A percentile compares a stretch with the other conserved stretches of the same genome.
Conservation (phyloP, 1,140 invertebrate genomes). For the Aphaenogaster floridana region DNA sequence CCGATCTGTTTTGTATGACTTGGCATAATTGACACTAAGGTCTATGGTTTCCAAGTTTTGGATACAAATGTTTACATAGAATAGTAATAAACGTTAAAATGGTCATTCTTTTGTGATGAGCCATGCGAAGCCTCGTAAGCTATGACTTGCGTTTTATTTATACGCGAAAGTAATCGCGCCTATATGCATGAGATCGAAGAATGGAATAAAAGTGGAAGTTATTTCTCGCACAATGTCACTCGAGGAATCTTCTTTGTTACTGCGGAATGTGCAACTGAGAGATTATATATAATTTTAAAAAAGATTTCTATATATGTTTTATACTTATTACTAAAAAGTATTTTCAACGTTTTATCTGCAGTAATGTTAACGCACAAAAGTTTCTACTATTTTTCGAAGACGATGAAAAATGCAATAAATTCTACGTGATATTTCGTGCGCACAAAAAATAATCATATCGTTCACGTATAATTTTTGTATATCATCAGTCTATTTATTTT, state of each 20-base stretch:
- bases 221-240: neutral
- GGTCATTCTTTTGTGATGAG: neutral
- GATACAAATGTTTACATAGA: neutral
- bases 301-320: neutral
- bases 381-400: neutral
- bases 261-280: neutral
- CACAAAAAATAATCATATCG: neutral
- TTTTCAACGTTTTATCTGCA: neutral
- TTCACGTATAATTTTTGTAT: neutral
- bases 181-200: neutral
- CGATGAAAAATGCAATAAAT: neutral
- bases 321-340: neutral
- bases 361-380: neutral
- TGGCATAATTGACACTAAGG: neutral
- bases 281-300: neutral
- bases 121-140: neutral
- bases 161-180: neutral
- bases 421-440: neutral
- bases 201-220: neutral
- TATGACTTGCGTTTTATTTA: conserved; percentile 23
- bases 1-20: neutral
- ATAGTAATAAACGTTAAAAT: neutral
- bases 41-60: neutral
- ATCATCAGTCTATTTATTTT: conserved; percentile 19
- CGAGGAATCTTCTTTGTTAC: neutral